phyloP scores from a whole-genome alignment of 2,797 vertebrate genomes.

The Coregonus suidteri region DNA sequence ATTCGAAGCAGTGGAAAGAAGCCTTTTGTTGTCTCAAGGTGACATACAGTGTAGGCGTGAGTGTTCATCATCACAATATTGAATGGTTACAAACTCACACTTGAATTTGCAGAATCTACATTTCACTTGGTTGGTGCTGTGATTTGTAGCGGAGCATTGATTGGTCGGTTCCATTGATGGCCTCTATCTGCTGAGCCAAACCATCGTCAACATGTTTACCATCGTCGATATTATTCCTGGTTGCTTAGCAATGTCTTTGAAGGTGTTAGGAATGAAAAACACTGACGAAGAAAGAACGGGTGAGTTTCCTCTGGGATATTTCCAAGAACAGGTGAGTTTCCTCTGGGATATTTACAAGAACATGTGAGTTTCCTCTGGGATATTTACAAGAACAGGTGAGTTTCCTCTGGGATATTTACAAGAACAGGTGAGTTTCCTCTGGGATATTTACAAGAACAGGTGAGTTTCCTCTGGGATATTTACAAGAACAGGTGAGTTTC shows the following conservation, averaged over 20 bases:
- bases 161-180: conserved; percentile 39
- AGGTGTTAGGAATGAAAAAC: conserved; percentile 39
- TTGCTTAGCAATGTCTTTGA: conserved; percentile 34
- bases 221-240: conserved; percentile 43
- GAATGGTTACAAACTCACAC: conserved; percentile 25
- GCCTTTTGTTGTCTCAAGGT: neutral
- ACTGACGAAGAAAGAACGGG: neutral
- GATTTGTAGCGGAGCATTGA: conserved; percentile 37
- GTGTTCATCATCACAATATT: conserved; percentile 8
- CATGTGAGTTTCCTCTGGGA: no score
- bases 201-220: conserved; percentile 42
- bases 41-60: conserved; percentile 23
- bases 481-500: no score
- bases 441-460: no score
- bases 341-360: no score
- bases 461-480: no score
- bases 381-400: no score
- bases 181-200: conserved; percentile 44
- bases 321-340: no score
- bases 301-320: neutral
- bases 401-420: no score
- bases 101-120: conserved; percentile 37
- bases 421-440: no score
- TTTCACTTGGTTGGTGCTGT: conserved; percentile 40
- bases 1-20: neutral